Evolutionary conservation across 2,888 invertebrate species (phyloP).

Genomic region (Drymonia ruficornis): DNA sequence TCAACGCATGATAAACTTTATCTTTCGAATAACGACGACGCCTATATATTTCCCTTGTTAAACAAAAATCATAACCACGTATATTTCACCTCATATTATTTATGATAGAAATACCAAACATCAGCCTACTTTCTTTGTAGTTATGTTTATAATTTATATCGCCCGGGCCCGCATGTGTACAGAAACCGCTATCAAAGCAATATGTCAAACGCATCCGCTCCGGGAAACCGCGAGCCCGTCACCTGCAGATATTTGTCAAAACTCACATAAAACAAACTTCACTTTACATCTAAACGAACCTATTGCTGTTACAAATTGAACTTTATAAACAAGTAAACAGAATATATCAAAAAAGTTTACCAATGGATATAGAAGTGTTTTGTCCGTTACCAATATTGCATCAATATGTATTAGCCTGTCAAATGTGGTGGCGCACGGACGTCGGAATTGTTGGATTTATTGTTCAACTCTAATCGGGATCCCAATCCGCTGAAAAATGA

Average conservation of each 20-base stretch:
- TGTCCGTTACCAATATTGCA: conserved; percentile 60
- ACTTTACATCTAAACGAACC: conserved; percentile 25
- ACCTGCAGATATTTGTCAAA: conserved; percentile 84
- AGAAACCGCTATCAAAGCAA: conserved; percentile 74
- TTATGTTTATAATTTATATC: conserved; percentile 66
- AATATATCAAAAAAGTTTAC: conserved; percentile 5
- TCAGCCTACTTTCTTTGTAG: conserved; percentile 33
- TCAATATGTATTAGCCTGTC: conserved; percentile 73
- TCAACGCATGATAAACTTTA: neutral
- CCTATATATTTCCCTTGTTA: conserved; percentile 2
- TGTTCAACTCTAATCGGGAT: conserved; percentile 66
- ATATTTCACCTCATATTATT: conserved; percentile 16
- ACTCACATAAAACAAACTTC: conserved; percentile 60
- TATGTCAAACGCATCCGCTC: conserved; percentile 78
- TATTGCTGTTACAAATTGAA: conserved; percentile 32
- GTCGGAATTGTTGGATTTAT: conserved; percentile 70
- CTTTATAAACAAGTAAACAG: conserved; percentile 29
- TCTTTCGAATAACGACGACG: neutral
- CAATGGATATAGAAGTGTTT: conserved; percentile 28
- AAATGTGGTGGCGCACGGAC: conserved; percentile 60
- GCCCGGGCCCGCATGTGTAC: conserved; percentile 63
- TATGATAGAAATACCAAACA: conserved; percentile 26
- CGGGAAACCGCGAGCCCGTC: conserved; percentile 73
- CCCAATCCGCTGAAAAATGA: conserved; percentile 36
- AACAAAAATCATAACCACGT: neutral